Evolutionary conservation across 2,888 invertebrate genomes (phyloP).

Genomic region (Gonocerus acuteangulatus): DNA sequence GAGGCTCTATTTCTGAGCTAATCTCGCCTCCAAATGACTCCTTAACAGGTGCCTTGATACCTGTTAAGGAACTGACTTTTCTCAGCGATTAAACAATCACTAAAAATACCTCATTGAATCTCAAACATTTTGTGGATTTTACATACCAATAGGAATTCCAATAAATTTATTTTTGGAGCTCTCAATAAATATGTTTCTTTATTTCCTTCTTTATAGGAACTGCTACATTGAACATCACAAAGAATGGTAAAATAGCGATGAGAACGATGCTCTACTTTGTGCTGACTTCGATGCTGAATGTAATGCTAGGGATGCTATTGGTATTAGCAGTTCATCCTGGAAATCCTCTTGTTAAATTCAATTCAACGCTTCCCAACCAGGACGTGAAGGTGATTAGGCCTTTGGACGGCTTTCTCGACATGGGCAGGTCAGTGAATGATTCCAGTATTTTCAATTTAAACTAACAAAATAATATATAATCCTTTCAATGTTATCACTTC

Average conservation of each 20-base stretch:
- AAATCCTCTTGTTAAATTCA: slow-evolving; percentile 48
- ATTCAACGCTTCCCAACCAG: slow-evolving; percentile 21
- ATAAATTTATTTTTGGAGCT: no score
- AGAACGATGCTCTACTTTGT: slow-evolving; percentile 73
- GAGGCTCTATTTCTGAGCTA: no score
- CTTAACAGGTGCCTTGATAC: no score
- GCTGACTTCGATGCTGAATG: slow-evolving; percentile 70
- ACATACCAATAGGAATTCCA: no score
- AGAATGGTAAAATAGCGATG: slow-evolving; percentile 80
- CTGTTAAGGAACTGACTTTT: no score
- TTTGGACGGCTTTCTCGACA: slow-evolving; percentile 78
- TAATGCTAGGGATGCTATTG: slow-evolving; percentile 64
- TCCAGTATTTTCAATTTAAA: neutral
- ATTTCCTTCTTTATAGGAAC: no score
- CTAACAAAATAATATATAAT: neutral
- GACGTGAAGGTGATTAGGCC: slow-evolving; percentile 52
- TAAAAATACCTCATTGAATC: no score
- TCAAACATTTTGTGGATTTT: no score
- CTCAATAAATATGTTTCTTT: no score
- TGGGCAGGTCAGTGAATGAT: slow-evolving; percentile 70
- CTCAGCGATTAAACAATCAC: no score
- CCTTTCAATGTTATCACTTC: no score
- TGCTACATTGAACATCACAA: slow-evolving; percentile 74
- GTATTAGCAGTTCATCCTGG: slow-evolving; percentile 72
- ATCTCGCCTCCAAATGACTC: no score